A percentile compares a stretch with the other conserved stretches of the same genome.
Conservation (phyloP, 2,797 vertebrate species). For the Sebastiscus tertius region DNA sequence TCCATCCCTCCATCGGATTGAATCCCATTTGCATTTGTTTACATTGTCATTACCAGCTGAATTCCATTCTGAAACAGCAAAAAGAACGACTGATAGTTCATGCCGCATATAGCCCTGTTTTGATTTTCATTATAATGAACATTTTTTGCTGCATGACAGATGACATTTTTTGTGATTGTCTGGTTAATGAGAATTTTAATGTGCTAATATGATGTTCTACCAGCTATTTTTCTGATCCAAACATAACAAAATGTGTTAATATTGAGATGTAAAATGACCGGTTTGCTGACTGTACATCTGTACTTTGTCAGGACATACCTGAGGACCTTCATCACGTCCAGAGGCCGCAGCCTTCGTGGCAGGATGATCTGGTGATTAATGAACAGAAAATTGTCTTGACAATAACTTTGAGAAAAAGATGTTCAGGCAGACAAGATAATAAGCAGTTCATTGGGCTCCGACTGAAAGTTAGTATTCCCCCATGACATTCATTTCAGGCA, state of each 20-base stretch:
- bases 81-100: background rate
- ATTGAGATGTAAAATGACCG: background rate
- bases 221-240: background rate
- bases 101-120: background rate
- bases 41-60: constrained; percentile 58
- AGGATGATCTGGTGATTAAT: constrained; percentile 82
- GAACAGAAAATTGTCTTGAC: constrained; percentile 28
- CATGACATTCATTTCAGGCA: constrained; percentile 14
- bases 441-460: background rate
- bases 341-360: constrained; percentile 78
- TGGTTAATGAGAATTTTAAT: constrained; percentile 2
- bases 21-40: constrained; percentile 53
- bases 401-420: constrained; percentile 2
- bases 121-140: constrained; percentile 18
- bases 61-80: constrained; percentile 12
- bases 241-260: background rate
- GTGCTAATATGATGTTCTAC: background rate
- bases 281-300: constrained; percentile 17
- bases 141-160: background rate
- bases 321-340: constrained; percentile 72
- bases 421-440: constrained; percentile 1
- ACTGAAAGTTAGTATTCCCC: constrained; percentile 7
- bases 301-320: constrained; percentile 70
- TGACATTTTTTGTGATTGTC: background rate
- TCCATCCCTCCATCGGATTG: constrained; percentile 20